A percentile compares a stretch with the other conserved stretches of the same genome.
Evolutionary conservation across 2,797 vertebrate species (phyloP).

Genomic region (Fistularia tabacaria): DNA sequence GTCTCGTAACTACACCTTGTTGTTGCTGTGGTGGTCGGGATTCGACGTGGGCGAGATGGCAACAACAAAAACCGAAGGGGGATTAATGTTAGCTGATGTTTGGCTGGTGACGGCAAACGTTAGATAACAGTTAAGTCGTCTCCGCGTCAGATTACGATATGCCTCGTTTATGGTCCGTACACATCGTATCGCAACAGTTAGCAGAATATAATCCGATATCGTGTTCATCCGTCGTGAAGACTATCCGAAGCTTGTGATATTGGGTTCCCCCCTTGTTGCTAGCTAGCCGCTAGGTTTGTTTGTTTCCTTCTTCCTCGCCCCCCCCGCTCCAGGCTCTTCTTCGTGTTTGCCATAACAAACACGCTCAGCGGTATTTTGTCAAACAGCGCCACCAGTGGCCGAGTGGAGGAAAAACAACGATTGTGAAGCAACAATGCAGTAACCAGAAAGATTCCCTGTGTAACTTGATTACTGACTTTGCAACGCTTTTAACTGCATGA

Average conservation of each 20-base stretch:
- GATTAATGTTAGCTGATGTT: slow-evolving; percentile 44
- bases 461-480: not conserved
- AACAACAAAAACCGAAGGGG: slow-evolving; percentile 17
- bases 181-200: not conserved
- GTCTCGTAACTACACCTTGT: not conserved
- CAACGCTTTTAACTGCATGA: not conserved
- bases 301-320: slow-evolving; percentile 32
- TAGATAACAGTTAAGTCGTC: slow-evolving; percentile 22
- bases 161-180: not conserved
- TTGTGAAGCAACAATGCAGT: no score
- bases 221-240: not conserved
- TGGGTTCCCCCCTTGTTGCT: not conserved
- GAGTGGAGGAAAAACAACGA: not conserved
- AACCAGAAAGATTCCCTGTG: no score
- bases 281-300: slow-evolving; percentile 33
- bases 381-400: slow-evolving; percentile 37
- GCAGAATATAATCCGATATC: not conserved
- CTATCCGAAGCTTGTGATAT: not conserved
- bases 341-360: not conserved
- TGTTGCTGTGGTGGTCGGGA: not conserved
- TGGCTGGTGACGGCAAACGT: slow-evolving; percentile 38
- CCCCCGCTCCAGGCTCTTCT: slow-evolving; percentile 19
- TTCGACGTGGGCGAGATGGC: no score
- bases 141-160: slow-evolving; percentile 9
- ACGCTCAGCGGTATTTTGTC: not conserved